phyloP scores from a whole-genome alignment of 1,140 invertebrate species.

The Alviniconcha marisindica region DNA sequence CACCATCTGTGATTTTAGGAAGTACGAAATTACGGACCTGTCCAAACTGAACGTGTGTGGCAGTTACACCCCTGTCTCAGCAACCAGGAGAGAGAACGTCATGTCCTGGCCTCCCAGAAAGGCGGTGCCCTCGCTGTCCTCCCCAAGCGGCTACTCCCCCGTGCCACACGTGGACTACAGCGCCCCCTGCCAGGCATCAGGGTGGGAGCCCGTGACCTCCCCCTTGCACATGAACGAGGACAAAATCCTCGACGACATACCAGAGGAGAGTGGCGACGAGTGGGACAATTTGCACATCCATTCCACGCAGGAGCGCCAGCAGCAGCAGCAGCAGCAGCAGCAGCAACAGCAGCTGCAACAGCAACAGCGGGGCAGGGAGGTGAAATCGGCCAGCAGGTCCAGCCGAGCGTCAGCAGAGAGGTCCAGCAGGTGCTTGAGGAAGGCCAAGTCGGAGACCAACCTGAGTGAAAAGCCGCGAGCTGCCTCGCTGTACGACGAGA shows the following conservation, averaged over 20 bases:
- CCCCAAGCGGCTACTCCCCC: too few species aligned
- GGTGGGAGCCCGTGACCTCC: neutral
- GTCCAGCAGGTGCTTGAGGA: neutral
- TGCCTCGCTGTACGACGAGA: conserved; percentile 49
- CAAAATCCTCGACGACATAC: conserved; percentile 66
- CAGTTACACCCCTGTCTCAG: too few species aligned
- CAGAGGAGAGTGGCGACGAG: conserved; percentile 64
- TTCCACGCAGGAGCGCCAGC: conserved; percentile 19
- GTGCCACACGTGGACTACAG: neutral
- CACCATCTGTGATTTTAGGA: neutral
- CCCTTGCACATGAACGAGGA: conserved; percentile 61
- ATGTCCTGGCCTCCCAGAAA: conserved; percentile 33
- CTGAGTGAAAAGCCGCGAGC: conserved; percentile 38
- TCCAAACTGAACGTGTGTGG: neutral
- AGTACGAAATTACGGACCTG: neutral
- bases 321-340: conserved; percentile 4
- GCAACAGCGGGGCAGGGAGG: neutral
- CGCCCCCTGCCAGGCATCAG: too few species aligned
- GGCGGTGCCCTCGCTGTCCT: neutral
- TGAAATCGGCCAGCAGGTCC: neutral
- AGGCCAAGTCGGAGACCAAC: conserved; percentile 49
- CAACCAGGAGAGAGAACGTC: conserved; percentile 14
- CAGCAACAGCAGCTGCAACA: too few species aligned
- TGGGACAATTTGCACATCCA: conserved; percentile 42
- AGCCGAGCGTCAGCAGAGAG: neutral